Evolutionary conservation across 2,113 vertebrate genomes (phyloP).

Genomic region (Apistogramma diplotaenia): DNA sequence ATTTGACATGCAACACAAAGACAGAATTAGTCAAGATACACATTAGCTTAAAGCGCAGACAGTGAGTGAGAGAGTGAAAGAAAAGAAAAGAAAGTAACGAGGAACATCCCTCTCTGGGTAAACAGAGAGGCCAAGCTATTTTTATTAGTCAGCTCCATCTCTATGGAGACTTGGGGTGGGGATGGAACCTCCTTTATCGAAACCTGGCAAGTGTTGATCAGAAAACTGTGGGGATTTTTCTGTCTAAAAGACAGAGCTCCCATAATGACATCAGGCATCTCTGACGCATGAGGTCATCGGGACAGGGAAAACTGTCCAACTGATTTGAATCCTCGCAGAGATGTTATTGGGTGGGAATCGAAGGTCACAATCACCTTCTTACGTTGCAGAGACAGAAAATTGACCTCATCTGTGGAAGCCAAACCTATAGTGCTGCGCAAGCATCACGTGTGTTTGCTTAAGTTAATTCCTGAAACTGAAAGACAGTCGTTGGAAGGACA

Average conservation of each 20-base stretch:
- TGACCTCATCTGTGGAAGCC: neutral
- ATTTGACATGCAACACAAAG: neutral
- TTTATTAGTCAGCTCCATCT: slow-evolving; percentile 75
- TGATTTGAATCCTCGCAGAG: slow-evolving; percentile 25
- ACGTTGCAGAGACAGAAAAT: slow-evolving; percentile 11
- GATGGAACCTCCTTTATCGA: slow-evolving; percentile 73
- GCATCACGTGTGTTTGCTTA: neutral
- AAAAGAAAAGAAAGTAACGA: slow-evolving; percentile 25
- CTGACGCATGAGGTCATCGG: slow-evolving; percentile 55
- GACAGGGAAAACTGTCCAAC: slow-evolving; percentile 23
- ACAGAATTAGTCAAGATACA: neutral
- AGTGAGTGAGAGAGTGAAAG: slow-evolving; percentile 13
- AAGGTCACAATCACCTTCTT: slow-evolving; percentile 12
- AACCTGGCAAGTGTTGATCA: slow-evolving; percentile 74
- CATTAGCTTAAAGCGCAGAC: neutral
- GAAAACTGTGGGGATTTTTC: slow-evolving; percentile 65
- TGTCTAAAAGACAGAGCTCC: slow-evolving; percentile 59
- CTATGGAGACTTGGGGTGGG: slow-evolving; percentile 76
- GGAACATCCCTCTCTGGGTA: slow-evolving; percentile 46
- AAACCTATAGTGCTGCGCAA: neutral
- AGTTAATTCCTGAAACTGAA: slow-evolving; percentile 53
- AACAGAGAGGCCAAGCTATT: slow-evolving; percentile 68
- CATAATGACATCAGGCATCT: slow-evolving; percentile 54
- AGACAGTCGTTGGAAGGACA: slow-evolving; percentile 52
- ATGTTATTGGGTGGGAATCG: slow-evolving; percentile 27